These are phyloP conservation scores for Oxycera nigricornis DNA, from an alignment of 2,888 invertebrate species.

Conservation along the genomic window DNA sequence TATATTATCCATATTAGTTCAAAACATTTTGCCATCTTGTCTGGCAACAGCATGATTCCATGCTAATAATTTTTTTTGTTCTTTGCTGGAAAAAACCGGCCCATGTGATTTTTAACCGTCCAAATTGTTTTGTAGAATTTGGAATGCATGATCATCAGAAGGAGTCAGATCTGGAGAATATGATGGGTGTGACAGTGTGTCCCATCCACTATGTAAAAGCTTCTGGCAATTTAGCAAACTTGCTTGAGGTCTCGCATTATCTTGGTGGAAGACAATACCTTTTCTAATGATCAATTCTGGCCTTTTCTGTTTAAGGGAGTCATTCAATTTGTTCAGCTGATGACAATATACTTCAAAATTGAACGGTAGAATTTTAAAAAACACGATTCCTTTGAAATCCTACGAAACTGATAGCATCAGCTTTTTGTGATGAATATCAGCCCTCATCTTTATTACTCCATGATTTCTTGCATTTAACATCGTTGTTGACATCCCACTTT, in stretches of 20 bases:
- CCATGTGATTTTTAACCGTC: constrained; percentile 6
- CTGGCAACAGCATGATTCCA: constrained; percentile 47
- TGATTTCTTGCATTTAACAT: constrained; percentile 39
- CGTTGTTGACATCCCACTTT: constrained; percentile 13
- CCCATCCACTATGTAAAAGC: constrained; percentile 49
- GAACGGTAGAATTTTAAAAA: constrained; percentile 56
- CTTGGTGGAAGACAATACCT: constrained; percentile 47
- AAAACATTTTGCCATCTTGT: constrained; percentile 48
- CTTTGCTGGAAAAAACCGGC: no score
- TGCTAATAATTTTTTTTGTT: constrained; percentile 41
- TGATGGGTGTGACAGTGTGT: constrained; percentile 49
- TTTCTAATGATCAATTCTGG: constrained; percentile 39
- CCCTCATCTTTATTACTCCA: constrained; percentile 40
- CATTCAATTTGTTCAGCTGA: constrained; percentile 44
- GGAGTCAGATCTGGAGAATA: constrained; percentile 49
- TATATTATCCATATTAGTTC: constrained; percentile 48
- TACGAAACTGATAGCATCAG: not conserved
- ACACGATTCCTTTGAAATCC: constrained; percentile 46
- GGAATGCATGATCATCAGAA: no score
- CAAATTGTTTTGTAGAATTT: no score
- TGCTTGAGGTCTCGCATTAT: constrained; percentile 40
- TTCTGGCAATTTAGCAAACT: constrained; percentile 48
- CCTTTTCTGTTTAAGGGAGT: constrained; percentile 40
- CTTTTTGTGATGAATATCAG: constrained; percentile 43
- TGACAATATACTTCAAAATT: constrained; percentile 44